A percentile compares a stretch with the other conserved stretches of the same genome.
These are phyloP conservation scores for Abscondita cerata DNA, from an alignment of 2,888 invertebrate species.

Conservation along the genomic window DNA sequence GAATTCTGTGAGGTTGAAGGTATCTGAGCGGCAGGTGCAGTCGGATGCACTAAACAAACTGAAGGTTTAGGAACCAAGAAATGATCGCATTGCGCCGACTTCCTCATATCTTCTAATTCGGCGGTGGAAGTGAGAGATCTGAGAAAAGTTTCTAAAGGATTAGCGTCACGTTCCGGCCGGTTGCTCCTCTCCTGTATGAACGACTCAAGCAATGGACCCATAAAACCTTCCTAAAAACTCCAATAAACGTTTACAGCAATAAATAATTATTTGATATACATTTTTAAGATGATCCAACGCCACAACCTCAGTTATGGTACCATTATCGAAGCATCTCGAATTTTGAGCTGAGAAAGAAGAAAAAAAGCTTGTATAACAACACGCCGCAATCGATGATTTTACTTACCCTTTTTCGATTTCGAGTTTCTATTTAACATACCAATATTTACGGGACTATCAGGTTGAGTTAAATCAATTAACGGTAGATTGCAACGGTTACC, in stretches of 20 bases:
- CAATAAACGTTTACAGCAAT: not conserved
- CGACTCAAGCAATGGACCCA: conserved; percentile 23
- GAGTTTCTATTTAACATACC: conserved; percentile 21
- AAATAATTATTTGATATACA: conserved; percentile 9
- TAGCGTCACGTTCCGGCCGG: conserved; percentile 19
- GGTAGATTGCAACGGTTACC: conserved; percentile 34
- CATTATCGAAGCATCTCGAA: conserved; percentile 15
- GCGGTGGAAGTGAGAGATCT: conserved; percentile 48
- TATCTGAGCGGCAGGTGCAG: conserved; percentile 6
- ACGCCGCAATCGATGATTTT: too few relatives aligned
- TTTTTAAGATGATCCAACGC: conserved; percentile 21
- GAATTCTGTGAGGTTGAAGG: conserved; percentile 37
- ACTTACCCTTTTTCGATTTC: conserved; percentile 18
- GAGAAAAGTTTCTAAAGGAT: conserved; percentile 55
- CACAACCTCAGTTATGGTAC: conserved; percentile 24
- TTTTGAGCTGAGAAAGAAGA: conserved; percentile 5
- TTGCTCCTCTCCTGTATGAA: conserved; percentile 21
- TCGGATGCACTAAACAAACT: conserved; percentile 17
- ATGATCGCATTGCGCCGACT: conserved; percentile 18
- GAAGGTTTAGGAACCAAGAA: conserved; percentile 29
- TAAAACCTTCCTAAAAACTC: conserved; percentile 11
- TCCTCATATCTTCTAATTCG: conserved; percentile 16
- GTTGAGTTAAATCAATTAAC: conserved; percentile 47
- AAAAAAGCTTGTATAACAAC: too few relatives aligned
- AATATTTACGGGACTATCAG: conserved; percentile 45